phyloP scores from a whole-genome alignment of 2,797 vertebrate genomes.

The Muscicapa comitata region DNA sequence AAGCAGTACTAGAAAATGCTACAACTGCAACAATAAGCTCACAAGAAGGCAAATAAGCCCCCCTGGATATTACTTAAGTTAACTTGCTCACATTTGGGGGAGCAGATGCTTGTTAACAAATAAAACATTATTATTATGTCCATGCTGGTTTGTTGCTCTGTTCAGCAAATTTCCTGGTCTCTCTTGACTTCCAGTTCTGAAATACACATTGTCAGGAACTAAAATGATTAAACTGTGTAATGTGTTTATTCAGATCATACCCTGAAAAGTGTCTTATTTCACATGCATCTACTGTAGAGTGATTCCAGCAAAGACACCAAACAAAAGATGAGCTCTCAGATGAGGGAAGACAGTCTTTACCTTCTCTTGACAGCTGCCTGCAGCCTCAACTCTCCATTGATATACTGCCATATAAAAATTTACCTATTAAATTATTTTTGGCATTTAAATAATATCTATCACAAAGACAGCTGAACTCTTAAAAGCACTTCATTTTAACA shows the following conservation, averaged over 20 bases:
- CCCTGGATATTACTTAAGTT: not conserved
- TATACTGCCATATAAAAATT: not conserved
- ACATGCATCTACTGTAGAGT: not conserved
- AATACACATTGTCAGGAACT: constrained; percentile 28
- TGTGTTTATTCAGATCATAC: constrained; percentile 48
- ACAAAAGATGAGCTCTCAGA: not conserved
- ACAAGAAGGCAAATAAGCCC: not conserved
- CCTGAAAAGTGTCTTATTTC: constrained; percentile 34
- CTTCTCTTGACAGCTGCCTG: not conserved
- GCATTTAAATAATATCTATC: not conserved
- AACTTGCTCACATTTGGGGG: not conserved
- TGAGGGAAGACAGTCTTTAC: not conserved
- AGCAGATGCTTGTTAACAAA: not conserved
- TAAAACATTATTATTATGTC: not conserved
- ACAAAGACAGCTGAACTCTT: not conserved
- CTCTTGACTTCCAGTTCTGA: not conserved
- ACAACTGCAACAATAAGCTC: not conserved
- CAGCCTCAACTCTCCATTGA: not conserved
- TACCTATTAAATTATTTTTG: not conserved
- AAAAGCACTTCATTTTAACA: not conserved
- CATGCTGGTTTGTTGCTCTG: not conserved
- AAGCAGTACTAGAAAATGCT: not conserved
- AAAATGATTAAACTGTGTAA: constrained; percentile 24
- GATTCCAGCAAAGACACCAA: not conserved
- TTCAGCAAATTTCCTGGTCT: not conserved